phyloP scores from a whole-genome alignment of 2,797 vertebrate species.

The Cygnus olor region DNA sequence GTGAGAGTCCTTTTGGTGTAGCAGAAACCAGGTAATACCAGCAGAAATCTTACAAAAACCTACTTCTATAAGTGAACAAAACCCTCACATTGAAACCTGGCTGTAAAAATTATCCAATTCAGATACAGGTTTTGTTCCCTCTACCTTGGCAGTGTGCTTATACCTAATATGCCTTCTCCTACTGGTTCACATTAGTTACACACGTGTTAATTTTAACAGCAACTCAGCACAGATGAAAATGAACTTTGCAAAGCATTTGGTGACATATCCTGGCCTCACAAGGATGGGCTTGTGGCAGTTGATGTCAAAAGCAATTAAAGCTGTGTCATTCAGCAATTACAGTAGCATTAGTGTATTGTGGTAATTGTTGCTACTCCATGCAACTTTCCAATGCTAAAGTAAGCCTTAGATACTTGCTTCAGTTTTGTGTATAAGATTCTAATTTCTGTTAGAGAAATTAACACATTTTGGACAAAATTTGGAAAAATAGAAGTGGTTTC shows the following conservation, averaged over 20 bases:
- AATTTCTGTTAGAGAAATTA: not conserved
- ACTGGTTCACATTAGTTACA: not conserved
- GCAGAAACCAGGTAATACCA: not conserved
- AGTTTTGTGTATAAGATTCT: not conserved
- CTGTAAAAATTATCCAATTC: not conserved
- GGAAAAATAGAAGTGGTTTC: not conserved
- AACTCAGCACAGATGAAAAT: not conserved
- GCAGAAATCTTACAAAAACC: not conserved
- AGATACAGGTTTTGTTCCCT: fast-evolving
- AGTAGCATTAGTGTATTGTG: not conserved
- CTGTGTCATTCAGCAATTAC: not conserved
- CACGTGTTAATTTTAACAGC: not conserved
- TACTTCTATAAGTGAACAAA: not conserved
- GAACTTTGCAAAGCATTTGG: not conserved
- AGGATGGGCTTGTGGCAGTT: not conserved
- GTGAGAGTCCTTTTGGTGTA: not conserved
- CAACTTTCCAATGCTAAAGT: not conserved
- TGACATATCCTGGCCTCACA: not conserved
- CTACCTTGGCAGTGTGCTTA: not conserved
- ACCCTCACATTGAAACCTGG: not conserved
- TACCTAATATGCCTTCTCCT: not conserved
- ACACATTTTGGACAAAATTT: not conserved
- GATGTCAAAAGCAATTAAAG: not conserved
- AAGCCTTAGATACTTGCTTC: not conserved
- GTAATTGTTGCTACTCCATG: not conserved